A percentile compares a stretch with the other conserved stretches of the same genome.
phyloP scores from a whole-genome alignment of 2,888 invertebrate genomes.

The Trichopoda pennipes region DNA sequence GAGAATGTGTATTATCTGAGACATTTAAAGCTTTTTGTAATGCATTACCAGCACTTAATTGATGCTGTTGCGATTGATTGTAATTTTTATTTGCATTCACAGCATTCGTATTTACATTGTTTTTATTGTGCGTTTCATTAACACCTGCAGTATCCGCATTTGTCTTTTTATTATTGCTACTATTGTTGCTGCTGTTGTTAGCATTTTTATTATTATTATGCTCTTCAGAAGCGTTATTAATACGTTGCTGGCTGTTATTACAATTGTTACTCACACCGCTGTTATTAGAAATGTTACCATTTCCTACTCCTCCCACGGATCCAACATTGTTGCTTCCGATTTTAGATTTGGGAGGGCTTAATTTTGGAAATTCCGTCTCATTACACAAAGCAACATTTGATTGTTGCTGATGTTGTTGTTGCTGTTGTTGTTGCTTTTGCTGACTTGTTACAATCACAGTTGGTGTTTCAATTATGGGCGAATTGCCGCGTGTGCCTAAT shows the following conservation, averaged over 20 bases:
- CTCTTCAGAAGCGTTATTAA: slow-evolving; percentile 65
- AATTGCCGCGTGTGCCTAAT: slow-evolving; percentile 73
- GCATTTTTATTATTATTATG: slow-evolving; percentile 67
- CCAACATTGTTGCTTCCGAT: slow-evolving; percentile 73
- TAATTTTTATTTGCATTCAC: slow-evolving; percentile 68
- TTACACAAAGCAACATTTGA: slow-evolving; percentile 76
- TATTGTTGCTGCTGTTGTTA: slow-evolving; percentile 70
- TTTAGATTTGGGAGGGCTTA: slow-evolving; percentile 80
- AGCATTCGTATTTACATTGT: slow-evolving; percentile 54
- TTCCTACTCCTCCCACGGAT: slow-evolving; percentile 22
- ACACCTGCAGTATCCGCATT: slow-evolving; percentile 56
- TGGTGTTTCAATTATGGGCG: slow-evolving; percentile 78
- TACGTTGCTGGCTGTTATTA: slow-evolving; percentile 63
- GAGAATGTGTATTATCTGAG: slow-evolving; percentile 55
- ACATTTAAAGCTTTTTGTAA: slow-evolving; percentile 70
- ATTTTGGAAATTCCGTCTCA: slow-evolving; percentile 81
- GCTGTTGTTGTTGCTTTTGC: slow-evolving; percentile 74
- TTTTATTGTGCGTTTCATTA: slow-evolving; percentile 63
- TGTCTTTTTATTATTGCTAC: slow-evolving; percentile 71
- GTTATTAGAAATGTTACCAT: slow-evolving; percentile 32
- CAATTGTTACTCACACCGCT: slow-evolving; percentile 39
- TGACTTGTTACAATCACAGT: slow-evolving; percentile 80
- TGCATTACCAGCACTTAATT: slow-evolving; percentile 68
- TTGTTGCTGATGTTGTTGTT: slow-evolving; percentile 71
- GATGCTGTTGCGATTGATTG: slow-evolving; percentile 64